A percentile compares a stretch with the other conserved stretches of the same genome.
These are phyloP conservation scores for Drosophila cognata DNA, from an alignment of 2,888 invertebrate genomes.

Conservation along the genomic window DNA sequence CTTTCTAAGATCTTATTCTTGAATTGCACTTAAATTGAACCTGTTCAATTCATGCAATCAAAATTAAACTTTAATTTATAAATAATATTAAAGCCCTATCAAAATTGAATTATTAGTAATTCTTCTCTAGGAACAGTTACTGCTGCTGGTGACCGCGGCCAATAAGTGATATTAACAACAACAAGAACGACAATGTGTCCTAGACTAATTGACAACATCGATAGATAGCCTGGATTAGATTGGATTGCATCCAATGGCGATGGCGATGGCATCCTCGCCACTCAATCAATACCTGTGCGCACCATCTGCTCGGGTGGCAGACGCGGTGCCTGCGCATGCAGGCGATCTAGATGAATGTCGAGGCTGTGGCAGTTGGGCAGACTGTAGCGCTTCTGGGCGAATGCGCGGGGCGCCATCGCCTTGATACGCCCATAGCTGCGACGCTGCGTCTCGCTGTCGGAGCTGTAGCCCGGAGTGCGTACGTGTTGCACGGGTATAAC, in stretches of 20 bases:
- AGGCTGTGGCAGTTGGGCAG: conserved; percentile 82
- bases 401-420: conserved; percentile 39
- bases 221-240: conserved; percentile 31
- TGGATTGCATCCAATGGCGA: neutral
- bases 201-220: conserved; percentile 75
- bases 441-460: conserved; percentile 74
- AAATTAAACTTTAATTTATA: neutral
- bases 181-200: conserved; percentile 52
- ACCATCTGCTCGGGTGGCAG: conserved; percentile 73
- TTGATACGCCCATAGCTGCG: conserved; percentile 36
- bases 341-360: conserved; percentile 83
- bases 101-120: neutral
- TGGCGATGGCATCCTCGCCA: neutral
- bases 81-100: neutral
- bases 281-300: conserved; percentile 67
- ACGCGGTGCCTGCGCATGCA: conserved; percentile 82
- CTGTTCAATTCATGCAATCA: neutral
- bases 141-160: conserved; percentile 27
- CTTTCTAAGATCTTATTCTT: neutral
- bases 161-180: conserved; percentile 48
- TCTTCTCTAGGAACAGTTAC: neutral
- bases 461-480: conserved; percentile 83
- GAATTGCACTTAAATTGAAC: neutral
- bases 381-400: conserved; percentile 84
- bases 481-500: conserved; percentile 90